Evolutionary conservation across 2,888 invertebrate genomes (phyloP).

Genomic region (Cenopis cana): DNA sequence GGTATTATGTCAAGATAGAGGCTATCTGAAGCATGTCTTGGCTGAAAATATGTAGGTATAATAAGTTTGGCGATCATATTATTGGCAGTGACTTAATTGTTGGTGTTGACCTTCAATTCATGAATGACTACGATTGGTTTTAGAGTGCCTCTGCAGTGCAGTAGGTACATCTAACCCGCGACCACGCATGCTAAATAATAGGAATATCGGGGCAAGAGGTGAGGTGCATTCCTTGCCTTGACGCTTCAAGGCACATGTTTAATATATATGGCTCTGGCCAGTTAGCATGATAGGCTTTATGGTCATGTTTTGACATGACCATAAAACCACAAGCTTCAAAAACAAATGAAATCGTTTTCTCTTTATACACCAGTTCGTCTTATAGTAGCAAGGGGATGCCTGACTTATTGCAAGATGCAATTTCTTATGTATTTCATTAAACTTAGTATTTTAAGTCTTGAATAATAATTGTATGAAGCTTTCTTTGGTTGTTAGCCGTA

Average conservation of each 20-base stretch:
- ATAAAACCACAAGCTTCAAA: too few relatives aligned
- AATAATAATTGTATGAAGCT: not conserved
- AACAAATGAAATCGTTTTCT: too few relatives aligned
- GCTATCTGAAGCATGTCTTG: slow-evolving; percentile 57
- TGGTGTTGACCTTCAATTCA: not conserved
- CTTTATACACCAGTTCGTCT: too few relatives aligned
- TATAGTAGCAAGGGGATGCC: too few relatives aligned
- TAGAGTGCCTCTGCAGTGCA: not conserved
- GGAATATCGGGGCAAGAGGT: too few relatives aligned
- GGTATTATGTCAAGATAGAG: slow-evolving; percentile 58
- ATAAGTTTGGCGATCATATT: slow-evolving; percentile 66
- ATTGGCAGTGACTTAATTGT: slow-evolving; percentile 34
- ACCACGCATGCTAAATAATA: too few relatives aligned
- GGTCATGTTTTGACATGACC: too few relatives aligned
- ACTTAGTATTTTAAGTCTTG: not conserved
- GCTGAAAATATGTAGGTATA: slow-evolving; percentile 36
- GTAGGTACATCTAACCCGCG: not conserved
- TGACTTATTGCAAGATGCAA: too few relatives aligned
- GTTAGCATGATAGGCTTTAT: too few relatives aligned
- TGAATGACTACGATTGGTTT: slow-evolving; percentile 3
- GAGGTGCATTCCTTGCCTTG: too few relatives aligned
- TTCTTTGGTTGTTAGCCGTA: not conserved
- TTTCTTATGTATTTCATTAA: not conserved
- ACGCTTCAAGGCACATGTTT: too few relatives aligned
- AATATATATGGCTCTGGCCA: too few relatives aligned